Conservation (phyloP, 2,113 vertebrate genomes). For the Solenodon paradoxus region DNA sequence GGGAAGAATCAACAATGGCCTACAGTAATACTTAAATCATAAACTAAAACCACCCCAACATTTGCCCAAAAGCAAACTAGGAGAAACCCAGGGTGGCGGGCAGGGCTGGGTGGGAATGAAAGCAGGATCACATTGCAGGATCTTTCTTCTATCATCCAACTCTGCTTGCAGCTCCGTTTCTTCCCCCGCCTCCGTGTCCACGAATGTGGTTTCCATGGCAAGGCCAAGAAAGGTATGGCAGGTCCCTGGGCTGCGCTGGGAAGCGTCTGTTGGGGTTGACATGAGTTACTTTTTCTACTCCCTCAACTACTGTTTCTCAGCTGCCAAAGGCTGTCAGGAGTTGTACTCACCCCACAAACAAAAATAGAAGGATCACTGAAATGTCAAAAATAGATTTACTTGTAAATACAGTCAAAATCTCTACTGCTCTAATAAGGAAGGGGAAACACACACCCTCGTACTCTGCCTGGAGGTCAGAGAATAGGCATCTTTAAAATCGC, state of each 20-base stretch:
- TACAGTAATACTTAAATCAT: conserved; percentile 1
- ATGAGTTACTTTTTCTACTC: not conserved
- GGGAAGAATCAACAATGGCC: not conserved
- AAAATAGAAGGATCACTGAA: not conserved
- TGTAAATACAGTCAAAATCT: not conserved
- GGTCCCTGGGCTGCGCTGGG: not conserved
- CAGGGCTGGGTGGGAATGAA: not conserved
- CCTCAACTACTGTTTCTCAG: not conserved
- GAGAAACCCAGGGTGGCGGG: not conserved
- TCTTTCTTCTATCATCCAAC: rapidly evolving
- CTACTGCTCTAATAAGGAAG: not conserved
- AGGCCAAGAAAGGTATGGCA: not conserved
- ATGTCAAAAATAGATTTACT: not conserved
- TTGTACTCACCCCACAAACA: not conserved
- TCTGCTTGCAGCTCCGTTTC: rapidly evolving
- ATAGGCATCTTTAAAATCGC: not conserved
- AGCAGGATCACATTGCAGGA: not conserved
- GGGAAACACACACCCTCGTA: too few species aligned
- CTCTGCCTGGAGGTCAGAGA: not conserved
- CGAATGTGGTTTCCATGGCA: not conserved
- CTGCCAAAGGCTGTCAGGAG: not conserved
- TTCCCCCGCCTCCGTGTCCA: too few species aligned
- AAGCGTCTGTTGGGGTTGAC: not conserved
- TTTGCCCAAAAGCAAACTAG: not conserved
- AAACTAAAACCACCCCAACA: conserved; percentile 11